phyloP scores from a whole-genome alignment of 2,113 vertebrate genomes.

The Mormyrus lacerda region DNA sequence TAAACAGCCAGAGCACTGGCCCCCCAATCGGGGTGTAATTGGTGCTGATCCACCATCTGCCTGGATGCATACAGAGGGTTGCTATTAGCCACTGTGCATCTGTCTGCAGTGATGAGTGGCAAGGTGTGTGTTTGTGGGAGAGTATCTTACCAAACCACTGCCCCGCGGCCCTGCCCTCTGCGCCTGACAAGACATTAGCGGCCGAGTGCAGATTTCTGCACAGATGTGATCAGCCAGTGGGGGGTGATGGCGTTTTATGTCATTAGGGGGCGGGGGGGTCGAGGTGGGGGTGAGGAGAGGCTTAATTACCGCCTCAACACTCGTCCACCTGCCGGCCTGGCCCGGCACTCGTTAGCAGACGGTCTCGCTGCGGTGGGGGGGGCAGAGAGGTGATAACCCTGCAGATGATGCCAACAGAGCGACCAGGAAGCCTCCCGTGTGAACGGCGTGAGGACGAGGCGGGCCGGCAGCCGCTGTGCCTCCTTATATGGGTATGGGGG shows the following conservation, averaged over 20 bases:
- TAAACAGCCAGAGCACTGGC: conserved; percentile 63
- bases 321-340: conserved; percentile 4
- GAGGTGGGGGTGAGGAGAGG: conserved; percentile 1
- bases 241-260: neutral
- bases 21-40: conserved; percentile 69
- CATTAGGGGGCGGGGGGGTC: neutral
- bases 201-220: conserved; percentile 39
- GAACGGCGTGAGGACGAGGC: neutral
- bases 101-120: conserved; percentile 51
- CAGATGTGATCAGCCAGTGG: conserved; percentile 35
- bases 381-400: neutral
- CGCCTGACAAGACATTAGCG: conserved; percentile 57
- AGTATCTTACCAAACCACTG: neutral
- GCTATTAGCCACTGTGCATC: conserved; percentile 59
- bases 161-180: conserved; percentile 43
- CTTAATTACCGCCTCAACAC: neutral
- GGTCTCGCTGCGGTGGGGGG: neutral
- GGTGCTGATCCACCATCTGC: conserved; percentile 73
- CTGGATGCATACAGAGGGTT: conserved; percentile 54
- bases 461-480: neutral
- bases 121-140: conserved; percentile 40
- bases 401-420: neutral
- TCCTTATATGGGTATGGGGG: neutral
- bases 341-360: neutral
- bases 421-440: neutral